A percentile compares a stretch with the other conserved stretches of the same genome.
Evolutionary conservation across 2,888 invertebrate species (phyloP).

Genomic region (Cheiracanthium punctorium): DNA sequence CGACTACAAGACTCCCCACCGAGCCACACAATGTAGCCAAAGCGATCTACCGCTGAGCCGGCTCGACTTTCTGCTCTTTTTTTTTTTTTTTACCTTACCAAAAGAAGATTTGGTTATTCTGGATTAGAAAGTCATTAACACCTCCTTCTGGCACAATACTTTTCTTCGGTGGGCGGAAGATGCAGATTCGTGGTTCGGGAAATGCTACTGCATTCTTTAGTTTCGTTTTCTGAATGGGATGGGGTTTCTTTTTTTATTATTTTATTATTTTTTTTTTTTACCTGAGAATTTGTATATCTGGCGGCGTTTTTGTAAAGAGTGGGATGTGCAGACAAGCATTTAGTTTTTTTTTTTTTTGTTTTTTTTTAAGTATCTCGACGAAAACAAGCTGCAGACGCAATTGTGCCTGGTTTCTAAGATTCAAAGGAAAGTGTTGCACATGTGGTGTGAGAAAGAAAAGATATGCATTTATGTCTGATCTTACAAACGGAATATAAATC

Average conservation of each 20-base stretch:
- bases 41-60: conserved; percentile 43
- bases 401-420: not conserved
- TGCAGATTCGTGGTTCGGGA: not conserved
- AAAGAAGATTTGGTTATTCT: not conserved
- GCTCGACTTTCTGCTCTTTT: conserved; percentile 44
- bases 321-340: not conserved
- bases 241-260: not conserved
- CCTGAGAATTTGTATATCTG: not conserved
- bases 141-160: conserved; percentile 18
- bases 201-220: conserved; percentile 5
- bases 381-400: not conserved
- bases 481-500: no score
- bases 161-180: conserved; percentile 23
- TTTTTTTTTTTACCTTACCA: no score
- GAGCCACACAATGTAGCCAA: conserved; percentile 42
- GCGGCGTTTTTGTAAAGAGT: not conserved
- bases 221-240: not conserved
- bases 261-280: not conserved
- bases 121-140: conserved; percentile 69
- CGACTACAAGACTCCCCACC: conserved; percentile 61
- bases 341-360: no score
- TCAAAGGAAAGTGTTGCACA: no score
- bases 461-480: no score
- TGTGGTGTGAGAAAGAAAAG: no score
- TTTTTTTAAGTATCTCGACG: not conserved